Evolutionary conservation across 1,140 invertebrate genomes (phyloP), one percentile per base, ranked within the genome.

Genomic region (Batillaria attramentaria): DNA sequence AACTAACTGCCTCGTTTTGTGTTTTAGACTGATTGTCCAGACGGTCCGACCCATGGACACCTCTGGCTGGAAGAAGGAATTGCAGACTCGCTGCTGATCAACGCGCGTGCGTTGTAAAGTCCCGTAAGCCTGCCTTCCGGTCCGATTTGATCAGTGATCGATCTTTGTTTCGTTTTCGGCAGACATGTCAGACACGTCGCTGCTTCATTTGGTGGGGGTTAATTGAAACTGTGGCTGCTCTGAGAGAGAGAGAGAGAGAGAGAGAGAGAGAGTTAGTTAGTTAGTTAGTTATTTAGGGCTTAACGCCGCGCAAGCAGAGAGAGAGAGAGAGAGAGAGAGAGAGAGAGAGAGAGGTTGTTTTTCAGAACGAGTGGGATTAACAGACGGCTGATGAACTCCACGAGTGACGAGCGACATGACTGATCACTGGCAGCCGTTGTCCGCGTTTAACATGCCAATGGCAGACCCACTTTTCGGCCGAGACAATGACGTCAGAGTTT

Each of bases 1-100:
- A n/a, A n/a, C n/a, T n/a, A n/a, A n/a, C n/a, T n/a, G n/a, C n/a
- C n/a, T n/a, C n/a, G n/a, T n/a, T n/a, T n/a, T n/a, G n/a, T n/a
- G n/a, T n/a, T n/a, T n/a, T n/a, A n/a, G n/a, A n/a, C n/a, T n/a
- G n/a, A n/a, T n/a, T n/a, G n/a, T n/a, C n/a, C n/a, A n/a, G n/a
- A n/a, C n/a, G n/a, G n/a, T n/a, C n/a, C n/a, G n/a, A n/a, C n/a
- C n/a, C n/a, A n/a, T n/a, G n/a, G n/a, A 66, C 28, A 66, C 31
- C 62, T 37, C n/a, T 31, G 39, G 57, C 39, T 28, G 1, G 72
- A 31, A 39, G 72, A 62, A 2, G 62, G 41, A 35, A 82, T 78
- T 0, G 84, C 65, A 8, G 85, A 84, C 2, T 84, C 85, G 54
- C 84, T 79, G 78, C 85, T 85, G 3, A 86, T 84, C 20, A 84